A percentile compares a stretch with the other conserved stretches of the same genome.
Conservation (phyloP, 2,888 invertebrate species). For the Vanessa cardui region DNA sequence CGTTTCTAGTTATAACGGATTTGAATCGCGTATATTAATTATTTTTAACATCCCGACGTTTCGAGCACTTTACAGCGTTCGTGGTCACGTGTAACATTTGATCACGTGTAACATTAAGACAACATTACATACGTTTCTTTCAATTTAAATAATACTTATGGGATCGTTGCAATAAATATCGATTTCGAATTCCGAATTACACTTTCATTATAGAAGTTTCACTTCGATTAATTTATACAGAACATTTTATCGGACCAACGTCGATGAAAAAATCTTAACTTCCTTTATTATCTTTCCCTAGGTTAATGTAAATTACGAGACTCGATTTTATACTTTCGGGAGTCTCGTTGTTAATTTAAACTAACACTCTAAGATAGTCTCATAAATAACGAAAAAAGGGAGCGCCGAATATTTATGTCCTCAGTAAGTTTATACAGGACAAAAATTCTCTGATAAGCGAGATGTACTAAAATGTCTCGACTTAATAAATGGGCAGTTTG, state of each 20-base stretch:
- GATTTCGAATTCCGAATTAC: too few species aligned
- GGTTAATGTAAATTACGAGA: conserved; percentile 8
- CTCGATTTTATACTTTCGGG: conserved; percentile 8
- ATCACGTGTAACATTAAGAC: too few species aligned
- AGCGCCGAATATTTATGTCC: conserved; percentile 54
- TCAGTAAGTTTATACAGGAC: conserved; percentile 21
- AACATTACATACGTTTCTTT: too few species aligned
- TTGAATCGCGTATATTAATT: too few species aligned
- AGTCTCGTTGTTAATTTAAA: conserved; percentile 67
- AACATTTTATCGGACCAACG: neutral
- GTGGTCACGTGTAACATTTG: too few species aligned
- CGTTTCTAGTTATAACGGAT: too few species aligned
- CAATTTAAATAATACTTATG: too few species aligned
- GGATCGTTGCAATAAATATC: too few species aligned
- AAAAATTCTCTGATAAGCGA: conserved; percentile 19
- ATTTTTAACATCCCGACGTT: too few species aligned
- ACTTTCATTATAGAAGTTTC: too few species aligned
- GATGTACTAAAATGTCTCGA: neutral
- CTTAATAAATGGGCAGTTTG: neutral
- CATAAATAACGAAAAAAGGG: conserved; percentile 71
- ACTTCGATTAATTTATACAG: too few species aligned
- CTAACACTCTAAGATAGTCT: conserved; percentile 68
- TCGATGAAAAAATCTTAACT: conserved; percentile 6
- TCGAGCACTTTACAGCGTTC: too few species aligned
- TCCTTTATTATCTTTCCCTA: neutral